Evolutionary conservation across 2,888 invertebrate genomes (phyloP), one percentile per base, ranked within the genome.

Genomic region (Aspidapion aeneum): DNA sequence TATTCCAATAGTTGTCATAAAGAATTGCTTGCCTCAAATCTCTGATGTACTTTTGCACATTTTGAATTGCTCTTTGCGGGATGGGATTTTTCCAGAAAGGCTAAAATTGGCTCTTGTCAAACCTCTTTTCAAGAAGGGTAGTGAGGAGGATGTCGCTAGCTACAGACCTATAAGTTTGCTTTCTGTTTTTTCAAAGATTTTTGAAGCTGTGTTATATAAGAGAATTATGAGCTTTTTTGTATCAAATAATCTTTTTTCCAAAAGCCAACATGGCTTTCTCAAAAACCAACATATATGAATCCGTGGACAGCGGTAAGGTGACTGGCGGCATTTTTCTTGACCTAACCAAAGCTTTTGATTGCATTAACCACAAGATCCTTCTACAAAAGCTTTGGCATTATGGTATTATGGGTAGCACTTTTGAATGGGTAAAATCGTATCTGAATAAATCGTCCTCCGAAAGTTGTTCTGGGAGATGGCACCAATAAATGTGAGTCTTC

Each of bases 11-110:
- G n/a, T 7, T 52, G n/a, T 52, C 19, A 52, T 52, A 3, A 52
- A 52, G n/a, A 7, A 52, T 52, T 52, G 18, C 19, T 7, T 52
- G 19, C 7, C 17, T 9, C 18, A 52, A n/a, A 12, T 48, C 9
- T 12, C 9, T 12, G 49, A 52, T 52, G 19, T 52, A 52, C 19
- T 52, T 17, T n/a, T 17, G 18, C 7, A 18, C n/a, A 18, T 52
- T 7, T 9, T 52, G 7, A 52, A 52, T 52, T 7, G n/a, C 5
- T 52, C 17, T 18, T 52, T 52, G 3, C 17, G n/a, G 3, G n/a
- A 52, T 52, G 52, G 52, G n/a, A n/a, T 18, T 18, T 52, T 52
- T n/a, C 52, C 52, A 52, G 52, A 52, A n/a, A n/a, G n/a, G n/a
- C n/a, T n/a, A n/a, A n/a, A n/a, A n/a, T 7, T 52, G 3, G 17